These are phyloP conservation scores for Myotis findleyi DNA, from an alignment of 2,797 vertebrate species.

Conservation along the genomic window DNA sequence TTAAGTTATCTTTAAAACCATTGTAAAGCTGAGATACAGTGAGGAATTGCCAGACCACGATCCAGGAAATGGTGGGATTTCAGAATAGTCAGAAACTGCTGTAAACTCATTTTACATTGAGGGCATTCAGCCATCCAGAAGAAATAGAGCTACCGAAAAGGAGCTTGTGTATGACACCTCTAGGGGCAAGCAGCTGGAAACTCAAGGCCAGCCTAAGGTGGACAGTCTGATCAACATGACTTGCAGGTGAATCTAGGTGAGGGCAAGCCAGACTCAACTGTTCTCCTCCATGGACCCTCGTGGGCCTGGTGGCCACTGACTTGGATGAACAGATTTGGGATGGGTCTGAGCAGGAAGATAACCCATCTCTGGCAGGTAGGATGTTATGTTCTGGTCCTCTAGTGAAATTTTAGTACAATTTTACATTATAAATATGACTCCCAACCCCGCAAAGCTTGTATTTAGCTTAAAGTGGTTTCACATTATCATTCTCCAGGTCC, in stretches of 20 bases:
- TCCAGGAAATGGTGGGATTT: background rate
- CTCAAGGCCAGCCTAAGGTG: background rate
- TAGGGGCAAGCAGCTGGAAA: background rate
- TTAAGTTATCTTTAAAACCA: background rate
- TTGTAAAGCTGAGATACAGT: background rate
- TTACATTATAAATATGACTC: background rate
- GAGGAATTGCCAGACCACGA: background rate
- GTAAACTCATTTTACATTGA: background rate
- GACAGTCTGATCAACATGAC: background rate
- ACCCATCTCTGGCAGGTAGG: background rate
- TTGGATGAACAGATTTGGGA: background rate
- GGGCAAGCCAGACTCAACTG: background rate
- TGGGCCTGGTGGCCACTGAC: background rate
- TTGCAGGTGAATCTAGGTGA: background rate
- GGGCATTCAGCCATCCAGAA: background rate
- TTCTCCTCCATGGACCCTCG: rapidly evolving
- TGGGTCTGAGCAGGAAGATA: background rate
- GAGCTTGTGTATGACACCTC: background rate
- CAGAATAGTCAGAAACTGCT: background rate
- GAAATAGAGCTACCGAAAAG: background rate
- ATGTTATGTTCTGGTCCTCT: background rate
- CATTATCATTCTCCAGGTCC: background rate
- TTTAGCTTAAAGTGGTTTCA: background rate
- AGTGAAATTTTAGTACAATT: background rate
- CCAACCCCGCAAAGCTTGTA: background rate